A percentile compares a stretch with the other conserved stretches of the same genome.
Evolutionary conservation across 2,797 vertebrate genomes (phyloP).

Genomic region (Poecilia velifera): DNA sequence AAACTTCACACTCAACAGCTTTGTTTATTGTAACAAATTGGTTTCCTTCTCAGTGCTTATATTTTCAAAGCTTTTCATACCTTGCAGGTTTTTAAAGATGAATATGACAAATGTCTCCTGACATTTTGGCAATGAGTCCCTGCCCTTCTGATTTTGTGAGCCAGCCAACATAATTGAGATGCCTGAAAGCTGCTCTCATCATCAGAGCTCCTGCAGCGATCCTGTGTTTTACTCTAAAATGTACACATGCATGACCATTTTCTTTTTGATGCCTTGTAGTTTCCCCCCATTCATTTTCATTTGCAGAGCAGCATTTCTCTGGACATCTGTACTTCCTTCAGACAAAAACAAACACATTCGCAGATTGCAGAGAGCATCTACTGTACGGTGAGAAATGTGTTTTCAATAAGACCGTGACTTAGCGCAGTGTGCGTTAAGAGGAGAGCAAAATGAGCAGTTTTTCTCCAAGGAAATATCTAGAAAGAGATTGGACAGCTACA

Average conservation of each 20-base stretch:
- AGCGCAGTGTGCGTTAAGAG: conserved; percentile 45
- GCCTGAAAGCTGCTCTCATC: conserved; percentile 25
- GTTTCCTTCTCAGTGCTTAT: conserved; percentile 4
- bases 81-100: conserved; percentile 20
- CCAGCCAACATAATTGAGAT: conserved; percentile 32
- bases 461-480: conserved; percentile 70
- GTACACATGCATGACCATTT: conserved; percentile 2
- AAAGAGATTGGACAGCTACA: conserved; percentile 60
- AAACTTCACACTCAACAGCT: not conserved
- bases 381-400: conserved; percentile 53
- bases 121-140: conserved; percentile 33
- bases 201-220: conserved; percentile 21
- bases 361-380: conserved; percentile 23
- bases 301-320: conserved; percentile 4
- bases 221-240: conserved; percentile 6
- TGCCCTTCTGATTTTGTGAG: conserved; percentile 35
- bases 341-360: conserved; percentile 17
- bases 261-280: not conserved
- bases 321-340: not conserved
- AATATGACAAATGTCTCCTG: conserved; percentile 22
- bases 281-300: not conserved
- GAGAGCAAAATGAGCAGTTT: conserved; percentile 66
- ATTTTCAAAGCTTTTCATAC: not conserved
- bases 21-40: conserved; percentile 6
- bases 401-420: conserved; percentile 57